Percentiles rank a stretch among this genome's conserved stretches.
Conservation (phyloP, 2,797 vertebrate genomes). For the Margarornis squamiger region DNA sequence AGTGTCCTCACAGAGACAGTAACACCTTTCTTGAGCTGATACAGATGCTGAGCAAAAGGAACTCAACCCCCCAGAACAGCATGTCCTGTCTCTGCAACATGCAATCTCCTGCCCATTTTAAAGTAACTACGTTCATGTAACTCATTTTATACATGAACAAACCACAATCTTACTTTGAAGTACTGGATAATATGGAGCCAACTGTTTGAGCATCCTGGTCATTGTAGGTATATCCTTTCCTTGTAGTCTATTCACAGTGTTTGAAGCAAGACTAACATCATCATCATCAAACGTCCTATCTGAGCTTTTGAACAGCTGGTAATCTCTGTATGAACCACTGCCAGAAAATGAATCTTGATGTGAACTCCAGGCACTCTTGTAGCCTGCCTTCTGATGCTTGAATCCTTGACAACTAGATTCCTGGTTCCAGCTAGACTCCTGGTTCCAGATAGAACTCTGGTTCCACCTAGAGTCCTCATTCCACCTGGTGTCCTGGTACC, state of each 20-base stretch:
- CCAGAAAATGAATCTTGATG: not conserved
- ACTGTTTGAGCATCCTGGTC: not conserved
- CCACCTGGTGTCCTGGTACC: not conserved
- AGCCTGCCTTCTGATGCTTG: not conserved
- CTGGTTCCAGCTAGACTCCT: not conserved
- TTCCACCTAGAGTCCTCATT: not conserved
- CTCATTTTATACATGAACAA: not conserved
- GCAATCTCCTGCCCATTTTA: not conserved
- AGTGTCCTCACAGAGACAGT: not conserved
- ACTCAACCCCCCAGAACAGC: not conserved
- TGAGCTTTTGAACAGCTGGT: not conserved
- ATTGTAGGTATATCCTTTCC: slow-evolving; percentile 25
- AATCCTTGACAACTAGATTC: not conserved
- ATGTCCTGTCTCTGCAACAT: not conserved
- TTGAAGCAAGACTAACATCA: not conserved
- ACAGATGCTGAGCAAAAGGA: not conserved
- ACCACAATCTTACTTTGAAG: slow-evolving; percentile 50
- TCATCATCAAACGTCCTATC: not conserved
- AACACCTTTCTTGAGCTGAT: not conserved
- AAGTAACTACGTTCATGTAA: not conserved
- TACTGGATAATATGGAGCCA: slow-evolving; percentile 16
- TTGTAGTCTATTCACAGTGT: not conserved
- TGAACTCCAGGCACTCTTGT: not conserved
- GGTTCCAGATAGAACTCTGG: not conserved
- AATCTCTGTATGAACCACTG: not conserved